Conservation (phyloP, 2,888 invertebrate genomes). For the Helobdella robusta region DNA sequence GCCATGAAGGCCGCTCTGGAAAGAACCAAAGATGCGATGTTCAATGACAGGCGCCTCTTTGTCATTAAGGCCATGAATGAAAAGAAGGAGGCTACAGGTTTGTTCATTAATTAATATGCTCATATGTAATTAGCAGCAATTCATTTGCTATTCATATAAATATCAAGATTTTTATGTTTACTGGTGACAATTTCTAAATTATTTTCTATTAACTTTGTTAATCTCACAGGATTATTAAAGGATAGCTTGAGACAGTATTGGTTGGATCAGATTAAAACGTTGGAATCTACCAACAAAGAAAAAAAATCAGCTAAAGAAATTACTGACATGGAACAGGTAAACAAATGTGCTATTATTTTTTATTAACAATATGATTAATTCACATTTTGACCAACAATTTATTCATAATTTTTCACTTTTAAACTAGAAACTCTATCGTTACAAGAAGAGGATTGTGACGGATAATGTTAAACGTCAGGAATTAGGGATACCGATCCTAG, state of each 20-base stretch:
- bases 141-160: too few species aligned
- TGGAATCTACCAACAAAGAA: conserved; percentile 18
- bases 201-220: too few species aligned
- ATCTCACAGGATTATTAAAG: conserved; percentile 22
- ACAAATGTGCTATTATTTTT: too few species aligned
- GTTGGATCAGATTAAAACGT: conserved; percentile 26
- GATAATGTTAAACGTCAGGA: conserved; percentile 25
- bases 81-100: conserved; percentile 27
- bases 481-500: conserved; percentile 24
- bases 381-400: not conserved
- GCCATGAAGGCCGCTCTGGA: conserved; percentile 20
- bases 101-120: too few species aligned
- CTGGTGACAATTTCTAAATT: too few species aligned
- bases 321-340: conserved; percentile 28
- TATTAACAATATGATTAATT: too few species aligned
- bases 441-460: conserved; percentile 28
- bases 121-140: too few species aligned
- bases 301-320: conserved; percentile 26
- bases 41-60: conserved; percentile 15
- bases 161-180: not conserved
- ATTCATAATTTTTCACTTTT: not conserved
- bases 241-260: conserved; percentile 28
- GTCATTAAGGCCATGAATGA: conserved; percentile 26
- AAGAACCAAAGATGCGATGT: conserved; percentile 4
- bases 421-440: conserved; percentile 29